These are phyloP conservation scores for Clitarchus hookeri DNA, from an alignment of 2,888 invertebrate species.

Conservation along the genomic window DNA sequence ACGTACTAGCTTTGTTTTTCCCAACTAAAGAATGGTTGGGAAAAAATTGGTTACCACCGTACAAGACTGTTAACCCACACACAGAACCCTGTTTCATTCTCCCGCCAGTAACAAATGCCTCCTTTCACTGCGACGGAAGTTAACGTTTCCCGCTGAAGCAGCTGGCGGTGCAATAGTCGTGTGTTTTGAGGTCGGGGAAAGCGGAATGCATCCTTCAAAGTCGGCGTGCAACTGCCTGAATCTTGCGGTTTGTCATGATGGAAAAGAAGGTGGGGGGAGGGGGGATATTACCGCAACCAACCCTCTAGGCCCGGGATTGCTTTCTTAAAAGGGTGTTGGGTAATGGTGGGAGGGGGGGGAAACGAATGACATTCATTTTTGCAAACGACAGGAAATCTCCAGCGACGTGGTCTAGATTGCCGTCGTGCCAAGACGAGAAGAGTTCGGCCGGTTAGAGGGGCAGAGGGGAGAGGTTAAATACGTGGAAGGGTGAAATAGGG, in stretches of 20 bases:
- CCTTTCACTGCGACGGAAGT: neutral
- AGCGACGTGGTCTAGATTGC: neutral
- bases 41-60: too few species aligned
- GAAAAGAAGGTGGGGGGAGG: neutral
- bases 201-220: neutral
- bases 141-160: neutral
- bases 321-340: neutral
- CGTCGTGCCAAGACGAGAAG: constrained; percentile 10
- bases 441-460: neutral
- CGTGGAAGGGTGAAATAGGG: constrained; percentile 14
- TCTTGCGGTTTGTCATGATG: neutral
- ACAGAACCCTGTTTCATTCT: too few species aligned
- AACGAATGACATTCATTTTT: constrained; percentile 14
- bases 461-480: neutral
- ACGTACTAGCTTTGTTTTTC: too few species aligned
- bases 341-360: neutral
- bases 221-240: neutral
- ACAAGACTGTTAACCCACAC: too few species aligned
- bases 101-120: too few species aligned
- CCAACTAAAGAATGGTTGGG: too few species aligned
- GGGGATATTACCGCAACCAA: neutral
- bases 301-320: neutral
- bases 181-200: neutral
- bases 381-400: constrained; percentile 14
- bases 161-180: neutral